Percentiles rank a stretch among this genome's conserved stretches.
Conservation (phyloP, 2,888 invertebrate genomes). For the Cecidostiba fungosa region DNA sequence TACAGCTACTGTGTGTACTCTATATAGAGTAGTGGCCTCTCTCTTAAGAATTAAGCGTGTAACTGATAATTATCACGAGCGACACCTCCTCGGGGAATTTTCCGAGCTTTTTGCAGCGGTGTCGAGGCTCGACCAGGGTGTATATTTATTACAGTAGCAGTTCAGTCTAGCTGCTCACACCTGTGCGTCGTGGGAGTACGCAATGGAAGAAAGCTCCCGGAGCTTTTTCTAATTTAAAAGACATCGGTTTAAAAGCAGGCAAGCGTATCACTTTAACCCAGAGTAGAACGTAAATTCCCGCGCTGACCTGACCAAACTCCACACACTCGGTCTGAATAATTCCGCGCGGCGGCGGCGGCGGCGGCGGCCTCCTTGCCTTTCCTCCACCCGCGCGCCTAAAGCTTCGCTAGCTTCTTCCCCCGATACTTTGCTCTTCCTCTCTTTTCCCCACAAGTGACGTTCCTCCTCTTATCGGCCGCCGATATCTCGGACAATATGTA, state of each 20-base stretch:
- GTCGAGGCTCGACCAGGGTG: not conserved
- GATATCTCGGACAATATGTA: conserved; percentile 61
- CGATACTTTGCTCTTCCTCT: no score
- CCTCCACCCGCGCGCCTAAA: not conserved
- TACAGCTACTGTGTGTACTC: not conserved
- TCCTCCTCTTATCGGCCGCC: conserved; percentile 40
- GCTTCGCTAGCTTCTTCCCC: no score
- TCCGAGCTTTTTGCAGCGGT: not conserved
- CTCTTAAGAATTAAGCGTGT: conserved; percentile 47
- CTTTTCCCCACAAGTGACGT: not conserved
- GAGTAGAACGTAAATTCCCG: not conserved
- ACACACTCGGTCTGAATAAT: conserved; percentile 36
- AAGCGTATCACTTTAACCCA: conserved; percentile 23
- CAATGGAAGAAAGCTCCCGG: not conserved
- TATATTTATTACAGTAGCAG: not conserved
- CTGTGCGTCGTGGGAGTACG: not conserved
- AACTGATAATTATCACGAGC: conserved; percentile 54
- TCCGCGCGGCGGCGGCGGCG: not conserved
- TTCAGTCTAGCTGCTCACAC: not conserved
- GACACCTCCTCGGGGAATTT: conserved; percentile 56
- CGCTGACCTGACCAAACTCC: conserved; percentile 35
- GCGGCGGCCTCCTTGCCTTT: not conserved
- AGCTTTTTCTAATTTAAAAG: conserved; percentile 10
- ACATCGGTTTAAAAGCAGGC: conserved; percentile 23
- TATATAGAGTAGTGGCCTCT: not conserved